Percentiles rank a stretch among this genome's conserved stretches.
Conservation (phyloP, 2,888 invertebrate genomes). For the Opisthograptis luteolata region DNA sequence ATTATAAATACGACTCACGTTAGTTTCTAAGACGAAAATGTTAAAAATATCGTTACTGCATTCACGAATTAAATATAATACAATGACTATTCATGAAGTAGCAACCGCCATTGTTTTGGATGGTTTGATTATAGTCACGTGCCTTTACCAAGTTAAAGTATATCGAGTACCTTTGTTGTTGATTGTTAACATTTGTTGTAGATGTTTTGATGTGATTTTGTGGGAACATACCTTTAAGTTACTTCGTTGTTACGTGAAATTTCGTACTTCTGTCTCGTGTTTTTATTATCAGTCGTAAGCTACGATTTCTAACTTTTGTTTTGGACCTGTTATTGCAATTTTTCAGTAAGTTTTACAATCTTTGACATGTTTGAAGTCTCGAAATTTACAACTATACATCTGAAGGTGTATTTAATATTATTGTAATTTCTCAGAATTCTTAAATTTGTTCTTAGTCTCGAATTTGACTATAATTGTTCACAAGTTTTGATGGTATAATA, state of each 20-base stretch:
- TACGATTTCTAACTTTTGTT: not conserved
- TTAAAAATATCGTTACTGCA: slow-evolving; percentile 1
- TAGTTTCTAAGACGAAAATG: not conserved
- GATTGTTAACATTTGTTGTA: slow-evolving; percentile 46
- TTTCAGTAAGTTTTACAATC: not conserved
- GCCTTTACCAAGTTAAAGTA: slow-evolving; percentile 55
- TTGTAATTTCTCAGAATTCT: too few relatives aligned
- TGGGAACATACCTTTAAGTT: not conserved
- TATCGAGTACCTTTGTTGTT: slow-evolving; percentile 44
- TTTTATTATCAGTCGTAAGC: slow-evolving; percentile 25
- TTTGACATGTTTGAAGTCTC: too few relatives aligned
- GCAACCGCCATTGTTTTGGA: slow-evolving; percentile 48
- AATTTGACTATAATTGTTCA: too few relatives aligned
- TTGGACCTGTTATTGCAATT: not conserved
- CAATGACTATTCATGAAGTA: slow-evolving; percentile 17
- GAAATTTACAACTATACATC: too few relatives aligned
- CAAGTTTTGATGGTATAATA: too few relatives aligned
- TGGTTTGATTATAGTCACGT: slow-evolving; percentile 45
- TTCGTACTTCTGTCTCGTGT: not conserved
- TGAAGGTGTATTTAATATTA: not conserved
- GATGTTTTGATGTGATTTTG: slow-evolving; percentile 11
- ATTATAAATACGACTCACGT: not conserved
- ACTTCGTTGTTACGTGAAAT: not conserved
- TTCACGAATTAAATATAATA: slow-evolving; percentile 20
- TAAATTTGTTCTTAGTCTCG: too few relatives aligned